Conservation (phyloP, 2,888 invertebrate species). For the Hypercompe scribonia region DNA sequence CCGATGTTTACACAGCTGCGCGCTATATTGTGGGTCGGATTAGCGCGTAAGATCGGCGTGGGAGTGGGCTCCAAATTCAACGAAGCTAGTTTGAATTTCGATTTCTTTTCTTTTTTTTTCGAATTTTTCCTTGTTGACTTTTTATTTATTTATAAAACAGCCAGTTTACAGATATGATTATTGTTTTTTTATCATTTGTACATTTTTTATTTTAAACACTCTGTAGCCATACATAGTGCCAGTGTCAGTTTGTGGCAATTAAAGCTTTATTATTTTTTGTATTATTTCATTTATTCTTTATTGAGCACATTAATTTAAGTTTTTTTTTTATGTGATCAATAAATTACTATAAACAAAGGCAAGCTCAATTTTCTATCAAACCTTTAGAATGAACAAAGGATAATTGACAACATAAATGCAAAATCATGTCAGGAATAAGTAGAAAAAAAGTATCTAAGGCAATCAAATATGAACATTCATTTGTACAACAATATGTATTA, state of each 20-base stretch:
- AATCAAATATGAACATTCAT: too few species aligned
- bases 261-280: background rate
- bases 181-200: background rate
- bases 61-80: conserved; percentile 40
- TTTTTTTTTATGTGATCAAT: too few species aligned
- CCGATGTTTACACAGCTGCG: conserved; percentile 63
- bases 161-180: background rate
- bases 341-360: too few species aligned
- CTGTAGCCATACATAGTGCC: background rate
- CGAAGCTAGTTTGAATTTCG: conserved; percentile 22
- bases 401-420: too few species aligned
- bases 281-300: background rate
- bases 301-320: background rate
- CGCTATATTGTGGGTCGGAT: conserved; percentile 54
- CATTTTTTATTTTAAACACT: background rate
- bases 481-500: too few species aligned
- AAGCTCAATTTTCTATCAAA: too few species aligned
- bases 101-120: conserved; percentile 2
- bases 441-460: too few species aligned
- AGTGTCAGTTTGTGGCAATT: background rate
- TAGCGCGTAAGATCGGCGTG: conserved; percentile 59
- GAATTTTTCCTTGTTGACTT: background rate
- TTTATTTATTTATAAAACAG: background rate
- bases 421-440: too few species aligned
- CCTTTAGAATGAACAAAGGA: too few species aligned